These are phyloP conservation scores for Leptinotarsa texana DNA, from an alignment of 1,140 invertebrate genomes.

Conservation along the genomic window DNA sequence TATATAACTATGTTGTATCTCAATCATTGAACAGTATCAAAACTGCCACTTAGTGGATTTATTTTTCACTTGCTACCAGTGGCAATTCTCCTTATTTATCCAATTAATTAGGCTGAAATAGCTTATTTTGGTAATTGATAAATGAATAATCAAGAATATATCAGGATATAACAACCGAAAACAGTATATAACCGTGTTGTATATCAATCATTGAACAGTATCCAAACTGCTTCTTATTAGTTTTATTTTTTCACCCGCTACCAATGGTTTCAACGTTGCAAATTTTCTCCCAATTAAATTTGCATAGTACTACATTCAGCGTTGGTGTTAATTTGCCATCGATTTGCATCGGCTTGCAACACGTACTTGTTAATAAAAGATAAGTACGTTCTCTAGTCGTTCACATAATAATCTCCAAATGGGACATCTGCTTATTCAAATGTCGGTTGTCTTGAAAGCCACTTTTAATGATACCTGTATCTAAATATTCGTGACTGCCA, in stretches of 20 bases:
- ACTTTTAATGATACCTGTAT: slow-evolving; percentile 2
- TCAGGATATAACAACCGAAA: too few relatives aligned
- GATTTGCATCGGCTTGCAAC: slow-evolving; percentile 4
- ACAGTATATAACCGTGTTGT: too few relatives aligned
- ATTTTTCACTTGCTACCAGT: not conserved
- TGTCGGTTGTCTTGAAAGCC: not conserved
- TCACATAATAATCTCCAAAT: not conserved
- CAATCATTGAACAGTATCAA: too few relatives aligned
- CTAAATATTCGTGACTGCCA: not conserved
- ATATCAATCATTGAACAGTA: too few relatives aligned
- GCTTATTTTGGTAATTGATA: too few relatives aligned
- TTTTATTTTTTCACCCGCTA: not conserved
- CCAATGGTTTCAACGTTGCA: not conserved
- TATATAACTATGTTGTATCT: too few relatives aligned
- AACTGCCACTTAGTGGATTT: too few relatives aligned
- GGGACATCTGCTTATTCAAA: not conserved
- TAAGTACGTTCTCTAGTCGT: not conserved
- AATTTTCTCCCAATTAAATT: slow-evolving; percentile 14
- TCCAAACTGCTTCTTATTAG: too few relatives aligned
- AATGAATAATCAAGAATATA: too few relatives aligned
- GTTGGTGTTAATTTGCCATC: slow-evolving; percentile 10
- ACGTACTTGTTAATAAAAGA: not conserved
- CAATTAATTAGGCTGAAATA: too few relatives aligned
- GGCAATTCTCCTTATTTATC: too few relatives aligned
- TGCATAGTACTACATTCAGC: not conserved